Evolutionary conservation across 2,888 invertebrate genomes (phyloP), one percentile per base, ranked within the genome.

Genomic region (Carpatolechia fugitivella): DNA sequence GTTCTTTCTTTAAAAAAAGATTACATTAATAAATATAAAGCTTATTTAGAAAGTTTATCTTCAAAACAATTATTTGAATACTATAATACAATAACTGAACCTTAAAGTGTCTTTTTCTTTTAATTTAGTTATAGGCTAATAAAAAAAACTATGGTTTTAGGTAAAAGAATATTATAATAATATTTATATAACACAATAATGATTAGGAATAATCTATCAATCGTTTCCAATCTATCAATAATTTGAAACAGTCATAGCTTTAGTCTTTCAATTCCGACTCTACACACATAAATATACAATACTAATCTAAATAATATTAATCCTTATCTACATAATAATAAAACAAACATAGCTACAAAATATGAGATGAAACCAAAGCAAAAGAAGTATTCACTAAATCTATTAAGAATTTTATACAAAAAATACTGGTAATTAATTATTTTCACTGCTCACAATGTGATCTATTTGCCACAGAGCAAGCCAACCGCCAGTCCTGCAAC

Each of bases 401-500:
- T 52, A 52, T 16, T 10, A 29, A n/a, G 29, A 24, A 31, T 31
- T 52, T 18, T 36, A 11, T 14, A 29, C 14, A 41, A 7, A 20
- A 31, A 52, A 52, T 41, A 41, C 31, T 52, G 40, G 51, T 18
- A 16, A 18, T 4, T 3, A 20, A 3, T 50, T 10, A 50, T 7
- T 20, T 24, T n/a, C 11, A 18, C 40, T 20, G 40, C 8, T 51
- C 24, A 31, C 11, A 48, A 10, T 20, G 20, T 16, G 7, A 24
- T 41, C 72, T 82, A 88, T 70, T 90, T 84, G 52, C 91, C 91
- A 66, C 91, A 90, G 56, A 91, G 64, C 31, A 93, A 79, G 56
- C 96, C 96, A 71, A 96, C 75, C 55, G 95, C 95, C 72, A 96
- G 80, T 53, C 97, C 96, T 65, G 94, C 95, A 62, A 93, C 91